Percentiles rank a stretch among this genome's conserved stretches.
phyloP scores from a whole-genome alignment of 2,113 vertebrate species.

The Cichladusa arquata region DNA sequence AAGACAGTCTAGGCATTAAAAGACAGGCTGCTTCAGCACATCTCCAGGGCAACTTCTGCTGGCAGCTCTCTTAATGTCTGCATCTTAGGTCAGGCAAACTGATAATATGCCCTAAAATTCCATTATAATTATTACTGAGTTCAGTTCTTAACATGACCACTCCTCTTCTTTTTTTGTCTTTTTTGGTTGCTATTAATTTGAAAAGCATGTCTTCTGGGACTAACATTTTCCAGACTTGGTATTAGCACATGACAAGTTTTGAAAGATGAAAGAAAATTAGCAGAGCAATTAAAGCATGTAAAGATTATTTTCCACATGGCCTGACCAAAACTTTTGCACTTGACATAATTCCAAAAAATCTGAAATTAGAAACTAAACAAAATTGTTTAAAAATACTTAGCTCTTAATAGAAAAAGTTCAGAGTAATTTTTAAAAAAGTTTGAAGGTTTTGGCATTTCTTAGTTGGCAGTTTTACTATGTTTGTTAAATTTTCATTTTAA shows the following conservation, averaged over 20 bases:
- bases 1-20: not conserved
- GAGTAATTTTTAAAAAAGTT: not conserved
- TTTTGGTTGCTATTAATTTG: not conserved
- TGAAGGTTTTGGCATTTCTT: not conserved
- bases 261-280: slow-evolving; percentile 28
- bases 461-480: not conserved
- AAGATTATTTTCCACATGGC: slow-evolving; percentile 8
- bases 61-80: not conserved
- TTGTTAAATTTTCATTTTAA: not conserved
- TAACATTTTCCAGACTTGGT: slow-evolving; percentile 12
- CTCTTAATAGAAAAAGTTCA: not conserved
- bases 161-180: not conserved
- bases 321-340: not conserved
- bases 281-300: not conserved
- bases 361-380: not conserved
- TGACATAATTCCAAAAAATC: not conserved
- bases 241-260: not conserved
- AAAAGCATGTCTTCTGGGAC: not conserved
- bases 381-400: not conserved
- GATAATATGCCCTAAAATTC: not conserved
- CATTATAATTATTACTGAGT: not conserved
- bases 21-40: slow-evolving; percentile 30
- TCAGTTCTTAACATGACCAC: not conserved
- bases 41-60: not conserved
- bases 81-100: not conserved